Conservation (phyloP, 2,113 vertebrate genomes). For the Centrocercus urophasianus region DNA sequence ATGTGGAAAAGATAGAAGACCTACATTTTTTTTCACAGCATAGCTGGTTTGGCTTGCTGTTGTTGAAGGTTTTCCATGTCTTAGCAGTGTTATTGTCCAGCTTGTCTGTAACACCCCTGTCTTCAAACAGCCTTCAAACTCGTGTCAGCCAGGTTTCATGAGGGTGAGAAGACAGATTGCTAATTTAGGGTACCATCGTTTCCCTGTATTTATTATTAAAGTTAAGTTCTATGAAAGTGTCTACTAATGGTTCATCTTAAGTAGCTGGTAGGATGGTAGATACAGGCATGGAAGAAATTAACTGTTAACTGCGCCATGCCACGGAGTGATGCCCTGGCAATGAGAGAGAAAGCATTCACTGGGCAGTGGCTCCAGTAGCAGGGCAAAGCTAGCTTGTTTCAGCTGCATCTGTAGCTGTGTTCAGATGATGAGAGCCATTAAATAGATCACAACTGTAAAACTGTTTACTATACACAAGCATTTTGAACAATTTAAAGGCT, state of each 20-base stretch:
- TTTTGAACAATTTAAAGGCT: conserved; percentile 12
- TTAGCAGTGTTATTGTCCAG: conserved; percentile 21
- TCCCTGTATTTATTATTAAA: not conserved
- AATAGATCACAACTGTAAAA: not conserved
- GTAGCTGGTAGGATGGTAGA: not conserved
- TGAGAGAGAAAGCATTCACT: not conserved
- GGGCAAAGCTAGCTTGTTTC: not conserved
- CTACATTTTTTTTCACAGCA: not conserved
- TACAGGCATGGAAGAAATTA: not conserved
- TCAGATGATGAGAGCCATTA: not conserved
- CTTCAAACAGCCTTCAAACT: not conserved
- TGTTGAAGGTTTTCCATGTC: not conserved
- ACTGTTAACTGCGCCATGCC: not conserved
- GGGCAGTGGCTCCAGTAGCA: not conserved
- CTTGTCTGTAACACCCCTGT: not conserved
- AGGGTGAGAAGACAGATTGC: not conserved
- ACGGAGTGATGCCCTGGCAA: not conserved
- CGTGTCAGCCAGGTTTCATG: not conserved
- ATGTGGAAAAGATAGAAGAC: not conserved
- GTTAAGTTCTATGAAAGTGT: not conserved
- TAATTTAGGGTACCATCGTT: not conserved
- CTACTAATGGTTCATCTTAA: not conserved
- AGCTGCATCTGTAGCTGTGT: not conserved
- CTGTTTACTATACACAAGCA: not conserved
- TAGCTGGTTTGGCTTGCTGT: conserved; percentile 23